Evolutionary conservation across 2,797 vertebrate species (phyloP), one percentile per base, ranked within the genome.

Genomic region (Aratinga solstitialis): DNA sequence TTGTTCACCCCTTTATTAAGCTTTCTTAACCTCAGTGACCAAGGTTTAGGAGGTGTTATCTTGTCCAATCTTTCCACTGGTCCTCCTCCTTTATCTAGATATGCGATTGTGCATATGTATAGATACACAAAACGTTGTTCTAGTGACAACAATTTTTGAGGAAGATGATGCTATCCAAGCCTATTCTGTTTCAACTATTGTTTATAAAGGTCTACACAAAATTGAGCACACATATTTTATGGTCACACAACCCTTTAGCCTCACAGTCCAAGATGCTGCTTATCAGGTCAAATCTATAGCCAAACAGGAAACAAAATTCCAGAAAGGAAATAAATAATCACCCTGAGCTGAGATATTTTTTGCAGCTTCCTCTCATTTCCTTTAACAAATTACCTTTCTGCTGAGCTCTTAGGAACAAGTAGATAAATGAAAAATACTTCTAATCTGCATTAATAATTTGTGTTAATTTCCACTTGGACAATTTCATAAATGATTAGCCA

Each of bases 391-490:
- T 93, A 67, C 73, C 40, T 66, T 96, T 94, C 47, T 79, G 6
- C 26, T 54, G 11, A 12, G 30, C 63, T 84, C 59, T 94, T 85
- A 73, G 11, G 54, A 88, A 82, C 87, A 94, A 81, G 79, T 40
- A 94, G 66, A 90, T 93, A 88, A 87, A 90, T 73, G 54, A 92
- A 89, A 91, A 89, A 67, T 78, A 79, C n/a, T 73, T 92, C 87
- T 88, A 81, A 94, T 86, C 82, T 88, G 86, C 73, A 36, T 62
- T 90, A 93, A 90, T 93, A 69, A 94, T 73, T 75, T 94, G 79
- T 93, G 63, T 91, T 69, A 95, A 78, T 77, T 94, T 97, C 76
- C 69, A 88, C 93, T 84, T 88, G 89, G 77, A 84, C 61, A 88
- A 84, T 67, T 95, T 91, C 29, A 45, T 67, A 94, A 92, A 94